Percentiles rank a stretch among this genome's conserved stretches.
These are phyloP conservation scores for Pelecanoides urinatrix DNA, from an alignment of 2,113 vertebrate species.

Conservation along the genomic window DNA sequence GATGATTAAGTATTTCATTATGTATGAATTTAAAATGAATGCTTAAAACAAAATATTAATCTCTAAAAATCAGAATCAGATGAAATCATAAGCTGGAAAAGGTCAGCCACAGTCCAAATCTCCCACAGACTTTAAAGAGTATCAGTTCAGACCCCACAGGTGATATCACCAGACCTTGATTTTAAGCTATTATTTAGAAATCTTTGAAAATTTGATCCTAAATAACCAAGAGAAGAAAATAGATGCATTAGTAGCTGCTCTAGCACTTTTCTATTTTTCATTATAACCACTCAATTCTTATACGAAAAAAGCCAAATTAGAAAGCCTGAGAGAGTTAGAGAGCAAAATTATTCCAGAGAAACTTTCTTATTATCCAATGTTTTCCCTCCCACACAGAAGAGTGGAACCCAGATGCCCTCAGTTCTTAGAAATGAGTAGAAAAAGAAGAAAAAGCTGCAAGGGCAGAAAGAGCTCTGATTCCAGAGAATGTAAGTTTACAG, in stretches of 20 bases:
- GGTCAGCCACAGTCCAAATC: background rate
- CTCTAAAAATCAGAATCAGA: background rate
- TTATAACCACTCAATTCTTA: background rate
- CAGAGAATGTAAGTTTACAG: slow-evolving; percentile 80
- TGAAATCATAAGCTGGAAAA: background rate
- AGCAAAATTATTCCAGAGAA: background rate
- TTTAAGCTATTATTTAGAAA: background rate
- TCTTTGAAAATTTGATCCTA: background rate
- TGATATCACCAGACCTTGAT: background rate
- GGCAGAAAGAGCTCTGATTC: slow-evolving; percentile 80
- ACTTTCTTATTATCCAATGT: background rate
- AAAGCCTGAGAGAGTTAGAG: background rate
- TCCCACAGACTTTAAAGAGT: background rate
- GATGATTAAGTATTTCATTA: background rate
- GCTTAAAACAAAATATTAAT: background rate
- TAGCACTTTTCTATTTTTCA: background rate
- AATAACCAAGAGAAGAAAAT: background rate
- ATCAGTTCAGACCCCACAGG: background rate
- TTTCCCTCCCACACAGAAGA: slow-evolving; percentile 44
- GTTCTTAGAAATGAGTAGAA: slow-evolving; percentile 78
- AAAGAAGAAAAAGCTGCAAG: slow-evolving; percentile 82
- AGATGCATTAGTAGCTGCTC: background rate
- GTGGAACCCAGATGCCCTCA: slow-evolving; percentile 12
- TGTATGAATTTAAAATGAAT: background rate
- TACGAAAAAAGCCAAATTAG: background rate